phyloP scores from a whole-genome alignment of 2,797 vertebrate species.

The Enteromius unitaeniatus region DNA sequence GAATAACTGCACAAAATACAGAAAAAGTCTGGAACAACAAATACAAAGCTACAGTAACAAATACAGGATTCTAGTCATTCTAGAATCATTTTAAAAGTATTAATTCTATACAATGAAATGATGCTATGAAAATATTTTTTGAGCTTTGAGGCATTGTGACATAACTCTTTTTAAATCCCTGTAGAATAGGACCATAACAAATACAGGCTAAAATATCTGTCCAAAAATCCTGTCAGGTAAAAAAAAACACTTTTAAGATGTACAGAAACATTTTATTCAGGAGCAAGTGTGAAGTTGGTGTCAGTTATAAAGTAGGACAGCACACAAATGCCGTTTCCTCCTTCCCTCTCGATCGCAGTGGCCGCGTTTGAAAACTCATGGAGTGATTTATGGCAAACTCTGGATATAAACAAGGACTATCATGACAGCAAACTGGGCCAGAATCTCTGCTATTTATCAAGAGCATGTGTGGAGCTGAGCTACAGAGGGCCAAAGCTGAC shows the following conservation, averaged over 20 bases:
- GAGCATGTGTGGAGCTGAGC: neutral
- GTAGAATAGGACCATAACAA: neutral
- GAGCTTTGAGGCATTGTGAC: neutral
- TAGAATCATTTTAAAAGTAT: neutral
- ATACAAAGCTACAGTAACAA: neutral
- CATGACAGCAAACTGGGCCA: neutral
- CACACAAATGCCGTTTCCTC: neutral
- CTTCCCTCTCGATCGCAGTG: neutral
- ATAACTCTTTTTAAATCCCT: neutral
- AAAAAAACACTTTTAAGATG: neutral
- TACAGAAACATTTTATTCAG: neutral
- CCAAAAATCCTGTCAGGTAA: too few relatives aligned
- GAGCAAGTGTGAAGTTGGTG: neutral
- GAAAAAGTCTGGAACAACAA: neutral
- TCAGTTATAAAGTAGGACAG: neutral
- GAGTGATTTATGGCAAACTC: slow-evolving; percentile 9
- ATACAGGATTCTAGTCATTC: neutral
- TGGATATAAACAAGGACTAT: slow-evolving; percentile 17
- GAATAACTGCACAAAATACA: neutral
- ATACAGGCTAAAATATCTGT: neutral
- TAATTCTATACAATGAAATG: neutral
- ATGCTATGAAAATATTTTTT: neutral
- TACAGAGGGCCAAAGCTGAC: slow-evolving; percentile 4
- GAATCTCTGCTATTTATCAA: slow-evolving; percentile 24
- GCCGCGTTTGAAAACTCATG: neutral